phyloP scores from a whole-genome alignment of 2,888 invertebrate genomes.

The Cynaeus angustus region DNA sequence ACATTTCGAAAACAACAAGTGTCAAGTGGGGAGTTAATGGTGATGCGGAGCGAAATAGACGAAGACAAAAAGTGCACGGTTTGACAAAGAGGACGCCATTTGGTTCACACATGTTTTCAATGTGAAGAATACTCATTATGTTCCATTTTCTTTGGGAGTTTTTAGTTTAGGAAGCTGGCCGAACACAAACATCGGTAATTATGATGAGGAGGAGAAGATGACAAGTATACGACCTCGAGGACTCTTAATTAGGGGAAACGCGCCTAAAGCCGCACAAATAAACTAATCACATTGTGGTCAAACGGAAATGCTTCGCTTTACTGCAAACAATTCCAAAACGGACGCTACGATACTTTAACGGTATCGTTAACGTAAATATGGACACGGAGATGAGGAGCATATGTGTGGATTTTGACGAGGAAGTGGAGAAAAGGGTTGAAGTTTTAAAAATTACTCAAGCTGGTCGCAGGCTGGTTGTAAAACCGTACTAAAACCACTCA shows the following conservation, averaged over 20 bases:
- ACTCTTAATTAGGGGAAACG: constrained; percentile 19
- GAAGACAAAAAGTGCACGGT: constrained; percentile 42
- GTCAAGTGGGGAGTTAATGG: constrained; percentile 67
- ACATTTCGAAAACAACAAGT: constrained; percentile 65
- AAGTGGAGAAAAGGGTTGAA: constrained; percentile 48
- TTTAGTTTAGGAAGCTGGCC: constrained; percentile 47
- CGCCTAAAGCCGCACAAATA: not conserved
- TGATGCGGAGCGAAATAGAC: constrained; percentile 59
- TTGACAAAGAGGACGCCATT: constrained; percentile 51
- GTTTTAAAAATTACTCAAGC: constrained; percentile 57
- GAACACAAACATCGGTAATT: constrained; percentile 50
- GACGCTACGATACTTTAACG: constrained; percentile 5
- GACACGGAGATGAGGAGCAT: constrained; percentile 35
- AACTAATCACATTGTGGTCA: not conserved
- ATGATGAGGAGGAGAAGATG: constrained; percentile 46
- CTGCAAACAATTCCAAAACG: constrained; percentile 24
- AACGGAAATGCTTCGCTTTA: constrained; percentile 14
- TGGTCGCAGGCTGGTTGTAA: constrained; percentile 65
- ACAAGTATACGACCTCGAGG: constrained; percentile 41
- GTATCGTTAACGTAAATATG: constrained; percentile 33
- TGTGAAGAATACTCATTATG: constrained; percentile 51
- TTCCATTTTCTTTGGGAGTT: constrained; percentile 49
- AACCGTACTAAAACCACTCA: constrained; percentile 57
- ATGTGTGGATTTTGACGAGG: constrained; percentile 37
- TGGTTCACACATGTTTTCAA: constrained; percentile 51